phyloP scores from a whole-genome alignment of 2,797 vertebrate species.

The Luscinia luscinia region DNA sequence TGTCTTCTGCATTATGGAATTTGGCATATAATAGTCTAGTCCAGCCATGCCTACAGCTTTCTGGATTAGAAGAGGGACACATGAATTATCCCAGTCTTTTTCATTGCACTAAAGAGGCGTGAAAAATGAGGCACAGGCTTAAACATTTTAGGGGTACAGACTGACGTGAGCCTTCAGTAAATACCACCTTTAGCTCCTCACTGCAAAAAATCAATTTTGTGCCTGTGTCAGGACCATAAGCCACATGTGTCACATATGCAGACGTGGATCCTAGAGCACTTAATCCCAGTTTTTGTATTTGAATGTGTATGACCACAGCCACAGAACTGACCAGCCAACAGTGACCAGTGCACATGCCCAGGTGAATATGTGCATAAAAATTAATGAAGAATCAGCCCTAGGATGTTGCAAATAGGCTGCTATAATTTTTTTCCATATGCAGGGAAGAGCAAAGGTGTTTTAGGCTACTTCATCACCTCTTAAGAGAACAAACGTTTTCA shows the following conservation, averaged over 20 bases:
- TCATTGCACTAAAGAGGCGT: not conserved
- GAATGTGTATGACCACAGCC: not conserved
- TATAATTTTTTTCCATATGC: not conserved
- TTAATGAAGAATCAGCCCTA: not conserved
- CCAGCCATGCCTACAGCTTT: not conserved
- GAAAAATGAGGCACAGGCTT: not conserved
- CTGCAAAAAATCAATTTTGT: not conserved
- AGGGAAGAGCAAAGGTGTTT: not conserved
- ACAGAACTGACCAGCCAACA: not conserved
- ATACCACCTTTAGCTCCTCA: not conserved
- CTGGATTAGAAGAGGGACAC: not conserved
- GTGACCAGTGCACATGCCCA: accelerated
- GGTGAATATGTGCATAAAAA: not conserved
- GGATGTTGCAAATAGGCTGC: not conserved
- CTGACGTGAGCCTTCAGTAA: not conserved
- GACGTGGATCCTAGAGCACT: not conserved
- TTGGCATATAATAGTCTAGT: not conserved
- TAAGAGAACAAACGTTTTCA: not conserved
- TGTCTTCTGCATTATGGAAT: not conserved
- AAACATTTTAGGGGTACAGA: not conserved
- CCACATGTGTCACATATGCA: accelerated
- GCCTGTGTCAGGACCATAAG: not conserved
- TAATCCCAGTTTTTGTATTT: not conserved
- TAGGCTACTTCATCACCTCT: not conserved
- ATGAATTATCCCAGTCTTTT: not conserved